Evolutionary conservation across 2,113 vertebrate genomes (phyloP).

Genomic region (Tricholaema leucomelas): DNA sequence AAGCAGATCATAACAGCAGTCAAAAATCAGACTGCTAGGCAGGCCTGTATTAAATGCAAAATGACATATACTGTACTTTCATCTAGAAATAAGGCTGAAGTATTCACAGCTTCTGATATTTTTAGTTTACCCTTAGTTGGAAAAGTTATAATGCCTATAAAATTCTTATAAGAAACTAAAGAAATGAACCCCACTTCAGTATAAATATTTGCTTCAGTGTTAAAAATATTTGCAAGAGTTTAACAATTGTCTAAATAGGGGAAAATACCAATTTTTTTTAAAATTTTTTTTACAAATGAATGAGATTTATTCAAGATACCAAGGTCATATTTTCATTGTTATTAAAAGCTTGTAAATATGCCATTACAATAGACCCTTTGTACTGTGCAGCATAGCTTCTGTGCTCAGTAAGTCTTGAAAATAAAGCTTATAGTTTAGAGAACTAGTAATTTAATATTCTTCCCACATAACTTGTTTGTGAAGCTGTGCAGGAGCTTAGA

Average conservation of each 20-base stretch:
- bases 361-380: neutral
- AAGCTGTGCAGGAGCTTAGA: neutral
- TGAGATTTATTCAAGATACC: neutral
- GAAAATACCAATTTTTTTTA: neutral
- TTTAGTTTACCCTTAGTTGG: constrained; percentile 24
- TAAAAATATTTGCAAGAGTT: constrained; percentile 7
- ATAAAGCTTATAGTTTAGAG: neutral
- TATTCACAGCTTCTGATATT: neutral
- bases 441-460: neutral
- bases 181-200: neutral
- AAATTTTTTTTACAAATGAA: neutral
- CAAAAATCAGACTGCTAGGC: constrained; percentile 40
- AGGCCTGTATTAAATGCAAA: constrained; percentile 25
- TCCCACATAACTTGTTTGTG: neutral
- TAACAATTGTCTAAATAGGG: neutral
- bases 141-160: neutral
- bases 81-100: constrained; percentile 1
- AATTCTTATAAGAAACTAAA: neutral
- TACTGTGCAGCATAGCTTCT: neutral
- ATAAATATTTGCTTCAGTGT: constrained; percentile 24
- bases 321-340: neutral
- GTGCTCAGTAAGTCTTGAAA: neutral
- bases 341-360: neutral
- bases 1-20: constrained; percentile 69
- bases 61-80: neutral